Conservation (phyloP, 2,888 invertebrate species). For the Drosophila kanekoi region DNA sequence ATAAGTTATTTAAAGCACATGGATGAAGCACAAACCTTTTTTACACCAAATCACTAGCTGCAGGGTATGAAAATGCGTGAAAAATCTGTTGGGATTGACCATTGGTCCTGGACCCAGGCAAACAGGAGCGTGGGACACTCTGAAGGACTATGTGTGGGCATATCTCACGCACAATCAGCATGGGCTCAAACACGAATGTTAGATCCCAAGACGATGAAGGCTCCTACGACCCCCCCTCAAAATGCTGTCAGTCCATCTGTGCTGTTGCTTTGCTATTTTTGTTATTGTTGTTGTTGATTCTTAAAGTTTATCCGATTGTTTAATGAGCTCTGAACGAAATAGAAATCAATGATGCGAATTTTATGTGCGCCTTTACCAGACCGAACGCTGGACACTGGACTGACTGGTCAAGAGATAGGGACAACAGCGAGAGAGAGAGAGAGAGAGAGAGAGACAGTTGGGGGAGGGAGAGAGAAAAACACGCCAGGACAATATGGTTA, state of each 20-base stretch:
- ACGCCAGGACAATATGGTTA: constrained; percentile 61
- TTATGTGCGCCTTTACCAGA: constrained; percentile 60
- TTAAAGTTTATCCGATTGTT: constrained; percentile 73
- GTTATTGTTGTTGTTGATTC: constrained; percentile 43
- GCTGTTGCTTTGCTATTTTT: constrained; percentile 28
- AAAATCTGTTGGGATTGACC: constrained; percentile 32
- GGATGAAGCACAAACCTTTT: not conserved
- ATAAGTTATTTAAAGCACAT: too few species aligned
- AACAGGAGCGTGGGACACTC: not conserved
- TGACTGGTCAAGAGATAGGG: constrained; percentile 11
- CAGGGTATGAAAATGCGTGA: constrained; percentile 25
- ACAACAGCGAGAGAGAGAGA: not conserved
- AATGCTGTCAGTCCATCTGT: constrained; percentile 56
- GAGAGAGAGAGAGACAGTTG: not conserved
- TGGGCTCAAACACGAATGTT: constrained; percentile 27
- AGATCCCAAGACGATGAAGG: constrained; percentile 19
- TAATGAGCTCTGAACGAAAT: constrained; percentile 73
- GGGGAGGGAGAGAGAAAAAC: constrained; percentile 7
- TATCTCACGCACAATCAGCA: constrained; percentile 57
- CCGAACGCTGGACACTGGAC: constrained; percentile 37
- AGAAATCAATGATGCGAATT: constrained; percentile 74
- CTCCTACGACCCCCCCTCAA: constrained; percentile 3
- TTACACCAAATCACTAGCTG: not conserved
- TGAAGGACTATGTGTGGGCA: constrained; percentile 17
- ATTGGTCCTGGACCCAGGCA: constrained; percentile 3